Evolutionary conservation across 1,140 invertebrate genomes (phyloP), one percentile per base, ranked within the genome.

Genomic region (Drosophila albomicans): DNA sequence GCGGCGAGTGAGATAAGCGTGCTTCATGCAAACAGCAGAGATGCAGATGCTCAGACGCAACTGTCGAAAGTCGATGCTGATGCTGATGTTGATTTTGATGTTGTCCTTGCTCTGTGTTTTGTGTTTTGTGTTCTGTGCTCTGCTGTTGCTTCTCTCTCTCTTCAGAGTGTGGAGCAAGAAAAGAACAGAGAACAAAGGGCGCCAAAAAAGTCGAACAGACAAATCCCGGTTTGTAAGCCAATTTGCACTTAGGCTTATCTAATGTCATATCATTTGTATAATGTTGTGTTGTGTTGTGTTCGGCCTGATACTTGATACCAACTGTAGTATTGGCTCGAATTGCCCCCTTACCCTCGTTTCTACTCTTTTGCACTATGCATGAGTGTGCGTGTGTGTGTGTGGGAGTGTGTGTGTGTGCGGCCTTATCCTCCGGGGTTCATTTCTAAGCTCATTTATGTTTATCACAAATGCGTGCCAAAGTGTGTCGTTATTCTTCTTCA

Each of bases 361-460:
- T n/a, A 20, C 30, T 38, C 38, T 45, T 62, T 38, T 72, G 64
- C 72, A 80, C 79, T 82, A 80, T 73, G 58, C 49, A 5, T 59
- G 28, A 46, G 52, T 59, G 25, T 59, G 78, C 56, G 46, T 54
- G 51, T 38, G 45, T 32, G 48, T 63, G n/a, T n/a, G n/a, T n/a
- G n/a, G n/a, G n/a, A n/a, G 25, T 59, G 78, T 51, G 46, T 54
- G 51, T 38, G 69, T 51, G 70, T 72, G 69, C 70, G 30, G 52
- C 63, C 59, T 68, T 68, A 73, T 90, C 90, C 91, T 89, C 84
- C 87, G 91, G 88, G 88, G 85, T 90, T 91, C 91, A 92, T 92
- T 92, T 92, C 88, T 92, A 92, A 92, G 91, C 91, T 87, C 91
- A 92, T 92, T 92, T 92, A 92, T 92, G 91, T 92, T 92, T 92